Evolutionary conservation across 1,140 invertebrate species (phyloP).

Genomic region (Drosophila sucinea): DNA sequence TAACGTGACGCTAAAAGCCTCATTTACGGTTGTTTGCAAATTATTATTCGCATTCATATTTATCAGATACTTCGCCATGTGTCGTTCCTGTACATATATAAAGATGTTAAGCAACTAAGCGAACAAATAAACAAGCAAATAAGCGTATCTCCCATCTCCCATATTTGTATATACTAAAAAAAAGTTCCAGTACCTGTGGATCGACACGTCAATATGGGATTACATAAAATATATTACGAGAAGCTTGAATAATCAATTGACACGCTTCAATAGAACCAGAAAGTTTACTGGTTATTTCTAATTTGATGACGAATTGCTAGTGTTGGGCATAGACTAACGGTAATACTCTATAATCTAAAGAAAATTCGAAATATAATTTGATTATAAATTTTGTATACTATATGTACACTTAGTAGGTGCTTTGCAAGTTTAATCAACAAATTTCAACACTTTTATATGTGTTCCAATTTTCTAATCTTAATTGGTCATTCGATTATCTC

Average conservation of each 20-base stretch:
- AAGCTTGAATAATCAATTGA: constrained; percentile 7
- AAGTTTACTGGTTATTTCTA: neutral
- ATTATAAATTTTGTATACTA: no score
- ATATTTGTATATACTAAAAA: constrained; percentile 27
- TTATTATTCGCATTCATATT: constrained; percentile 40
- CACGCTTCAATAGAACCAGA: neutral
- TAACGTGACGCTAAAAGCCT: constrained; percentile 59
- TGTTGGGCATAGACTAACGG: neutral
- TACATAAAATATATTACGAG: constrained; percentile 31
- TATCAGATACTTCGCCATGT: constrained; percentile 6
- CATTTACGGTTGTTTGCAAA: constrained; percentile 72
- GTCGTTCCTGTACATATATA: constrained; percentile 33
- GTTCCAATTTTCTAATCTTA: neutral
- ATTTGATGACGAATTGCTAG: neutral
- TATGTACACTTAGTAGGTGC: no score
- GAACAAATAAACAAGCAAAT: constrained; percentile 8
- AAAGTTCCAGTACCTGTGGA: constrained; percentile 41
- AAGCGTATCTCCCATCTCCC: constrained; percentile 2
- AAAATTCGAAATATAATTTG: no score
- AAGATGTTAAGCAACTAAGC: constrained; percentile 41
- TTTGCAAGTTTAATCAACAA: no score
- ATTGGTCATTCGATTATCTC: constrained; percentile 10
- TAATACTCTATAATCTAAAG: neutral
- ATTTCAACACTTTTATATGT: neutral
- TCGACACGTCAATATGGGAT: constrained; percentile 46